These are phyloP conservation scores for Sthenelais limicola DNA, from an alignment of 2,888 invertebrate species.

Conservation along the genomic window DNA sequence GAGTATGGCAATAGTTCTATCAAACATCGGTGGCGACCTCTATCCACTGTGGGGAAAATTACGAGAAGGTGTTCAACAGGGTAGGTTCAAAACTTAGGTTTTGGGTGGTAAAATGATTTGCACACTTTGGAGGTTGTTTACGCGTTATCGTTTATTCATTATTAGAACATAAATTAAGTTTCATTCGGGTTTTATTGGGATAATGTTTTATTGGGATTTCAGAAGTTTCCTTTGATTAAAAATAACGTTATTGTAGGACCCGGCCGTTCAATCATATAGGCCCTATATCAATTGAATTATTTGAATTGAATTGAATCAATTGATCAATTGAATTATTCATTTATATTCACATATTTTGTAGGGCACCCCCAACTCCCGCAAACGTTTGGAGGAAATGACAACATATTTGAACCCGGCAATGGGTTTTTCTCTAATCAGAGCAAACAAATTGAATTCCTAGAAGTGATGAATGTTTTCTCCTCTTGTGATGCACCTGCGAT, in stretches of 20 bases:
- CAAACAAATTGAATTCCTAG: constrained; percentile 55
- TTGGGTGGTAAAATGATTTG: neutral
- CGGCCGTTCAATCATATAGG: too few species aligned
- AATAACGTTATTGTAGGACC: too few species aligned
- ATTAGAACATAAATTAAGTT: too few species aligned
- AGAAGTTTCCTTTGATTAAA: too few species aligned
- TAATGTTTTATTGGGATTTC: neutral
- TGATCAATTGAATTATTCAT: too few species aligned
- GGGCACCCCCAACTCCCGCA: constrained; percentile 30
- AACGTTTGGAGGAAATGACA: constrained; percentile 32
- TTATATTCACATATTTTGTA: constrained; percentile 14
- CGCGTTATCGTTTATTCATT: too few species aligned
- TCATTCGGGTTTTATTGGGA: neutral
- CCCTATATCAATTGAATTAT: too few species aligned
- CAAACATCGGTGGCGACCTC: constrained; percentile 46
- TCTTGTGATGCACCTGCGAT: constrained; percentile 53
- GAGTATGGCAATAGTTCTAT: constrained; percentile 45
- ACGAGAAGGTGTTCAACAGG: constrained; percentile 45
- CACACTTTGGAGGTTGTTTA: too few species aligned
- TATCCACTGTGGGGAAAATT: constrained; percentile 48
- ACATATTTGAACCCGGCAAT: constrained; percentile 42
- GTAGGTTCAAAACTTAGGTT: constrained; percentile 26
- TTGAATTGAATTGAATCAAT: too few species aligned
- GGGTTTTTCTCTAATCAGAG: constrained; percentile 45
- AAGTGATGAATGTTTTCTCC: constrained; percentile 58